Base-by-base conservation (phyloP, 2,797 vertebrate genomes). In the Siniperca scherzeri region DNA sequence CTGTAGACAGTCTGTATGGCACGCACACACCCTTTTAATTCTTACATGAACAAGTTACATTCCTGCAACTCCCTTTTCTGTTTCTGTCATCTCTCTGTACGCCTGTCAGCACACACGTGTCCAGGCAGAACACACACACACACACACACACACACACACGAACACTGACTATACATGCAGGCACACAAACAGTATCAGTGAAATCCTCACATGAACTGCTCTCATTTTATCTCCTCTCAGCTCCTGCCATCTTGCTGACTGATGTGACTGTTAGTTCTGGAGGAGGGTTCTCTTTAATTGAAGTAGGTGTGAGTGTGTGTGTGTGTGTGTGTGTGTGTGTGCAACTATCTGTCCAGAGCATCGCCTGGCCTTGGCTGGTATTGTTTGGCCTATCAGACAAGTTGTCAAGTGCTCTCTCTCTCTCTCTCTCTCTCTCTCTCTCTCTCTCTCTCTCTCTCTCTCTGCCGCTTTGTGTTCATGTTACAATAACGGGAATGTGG, bases 321-420 rank as follows among this genome's bases (percentile, higher is more conserved):
- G 52, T 60, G 66, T 69, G 40, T 30, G 48, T 59, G 73, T 61
- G 64, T 42, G 67, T 46, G 46, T 74, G 46, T 42, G 48, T 22
- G 70, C 11, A 82, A 90, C 86, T 95, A 93, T 96, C 96, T 96
- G 95, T 94, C 93, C 89, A 91, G 94, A 77, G 81, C 93, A 93
- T 93, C 92, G 93, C 93, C 94, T 94, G 95, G 95, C 91, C 88
- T 87, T 86, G 84, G 89, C 85, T 85, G 74, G 94, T 95, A 96
- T 96, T 97, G 97, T 97, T 88, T 96, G 96, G 94, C 92, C 96
- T 92, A 95, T 96, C 95, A 95, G 94, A 92, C 84, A 92, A 92
- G 87, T 92, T 93, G 94, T 94, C 94, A 94, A 93, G 88, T 72
- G 74, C 79, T 87, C 81, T 74, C 78, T 77, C 74, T 62, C 56